Evolutionary conservation across 2,113 vertebrate genomes (phyloP).

Genomic region (Thunnus maccoyii): DNA sequence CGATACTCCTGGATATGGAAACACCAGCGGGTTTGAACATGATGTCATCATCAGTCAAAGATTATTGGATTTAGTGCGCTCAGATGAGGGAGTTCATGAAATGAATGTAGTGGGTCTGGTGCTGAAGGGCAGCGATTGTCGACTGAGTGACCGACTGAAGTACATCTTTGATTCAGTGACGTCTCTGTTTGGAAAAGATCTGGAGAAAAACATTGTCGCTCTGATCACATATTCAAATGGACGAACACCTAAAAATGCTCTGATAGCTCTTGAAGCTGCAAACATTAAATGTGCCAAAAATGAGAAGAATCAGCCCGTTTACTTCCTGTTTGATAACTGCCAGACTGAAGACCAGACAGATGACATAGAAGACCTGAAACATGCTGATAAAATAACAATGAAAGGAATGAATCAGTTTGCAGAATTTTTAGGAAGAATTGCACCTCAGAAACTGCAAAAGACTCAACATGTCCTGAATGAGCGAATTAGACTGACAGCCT

Average conservation of each 20-base stretch:
- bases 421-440: background rate
- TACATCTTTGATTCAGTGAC: slow-evolving; percentile 25
- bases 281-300: too few relatives aligned
- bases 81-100: background rate
- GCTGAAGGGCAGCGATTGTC: too few relatives aligned
- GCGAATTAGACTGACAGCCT: background rate
- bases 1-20: background rate
- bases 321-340: slow-evolving; percentile 24
- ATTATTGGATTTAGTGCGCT: background rate
- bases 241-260: too few relatives aligned
- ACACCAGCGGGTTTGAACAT: background rate
- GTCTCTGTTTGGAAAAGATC: background rate
- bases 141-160: background rate
- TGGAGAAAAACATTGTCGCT: too few relatives aligned
- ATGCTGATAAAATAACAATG: background rate
- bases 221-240: too few relatives aligned
- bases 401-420: background rate
- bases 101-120: slow-evolving; percentile 26
- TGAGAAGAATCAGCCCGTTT: background rate
- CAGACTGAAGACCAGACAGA: background rate
- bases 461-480: background rate
- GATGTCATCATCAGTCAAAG: background rate
- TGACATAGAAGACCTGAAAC: background rate
- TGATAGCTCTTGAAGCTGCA: too few relatives aligned
- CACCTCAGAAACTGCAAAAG: background rate